These are phyloP conservation scores for Prolemur simus DNA, from an alignment of 2,113 vertebrate species.

Conservation along the genomic window DNA sequence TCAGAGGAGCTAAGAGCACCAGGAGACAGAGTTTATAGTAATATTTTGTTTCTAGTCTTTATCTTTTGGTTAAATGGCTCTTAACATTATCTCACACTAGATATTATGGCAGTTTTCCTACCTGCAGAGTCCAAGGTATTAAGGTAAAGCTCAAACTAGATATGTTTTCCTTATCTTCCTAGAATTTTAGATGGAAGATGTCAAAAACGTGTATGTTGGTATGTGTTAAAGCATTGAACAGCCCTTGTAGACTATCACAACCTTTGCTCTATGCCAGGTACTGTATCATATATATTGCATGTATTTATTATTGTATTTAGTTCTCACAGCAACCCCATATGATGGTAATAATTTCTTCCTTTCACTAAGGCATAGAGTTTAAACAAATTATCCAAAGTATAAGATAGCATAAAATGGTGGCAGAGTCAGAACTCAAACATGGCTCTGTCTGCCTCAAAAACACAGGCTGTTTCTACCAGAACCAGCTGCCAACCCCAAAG, in stretches of 20 bases:
- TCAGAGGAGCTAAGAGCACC: not conserved
- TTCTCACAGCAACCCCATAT: not conserved
- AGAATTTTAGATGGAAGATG: not conserved
- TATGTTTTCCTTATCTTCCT: not conserved
- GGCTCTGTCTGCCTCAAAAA: not conserved
- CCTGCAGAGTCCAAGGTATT: not conserved
- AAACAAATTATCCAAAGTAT: not conserved
- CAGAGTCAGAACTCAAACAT: not conserved
- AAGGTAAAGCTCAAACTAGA: not conserved
- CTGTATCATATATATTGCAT: not conserved
- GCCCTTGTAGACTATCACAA: not conserved
- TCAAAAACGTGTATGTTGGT: not conserved
- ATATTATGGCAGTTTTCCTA: not conserved
- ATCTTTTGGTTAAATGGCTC: not conserved
- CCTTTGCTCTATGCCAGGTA: not conserved
- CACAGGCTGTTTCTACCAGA: not conserved
- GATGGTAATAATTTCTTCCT: not conserved
- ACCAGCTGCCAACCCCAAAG: not conserved
- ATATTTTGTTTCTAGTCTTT: constrained; percentile 9
- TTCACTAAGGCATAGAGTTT: not conserved
- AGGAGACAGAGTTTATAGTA: not conserved
- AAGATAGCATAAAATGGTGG: not conserved
- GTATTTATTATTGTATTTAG: not conserved
- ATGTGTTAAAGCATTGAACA: not conserved
- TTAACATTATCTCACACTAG: not conserved